These are phyloP conservation scores for Bugulina stolonifera DNA, from an alignment of 2,888 invertebrate genomes.

Conservation along the genomic window DNA sequence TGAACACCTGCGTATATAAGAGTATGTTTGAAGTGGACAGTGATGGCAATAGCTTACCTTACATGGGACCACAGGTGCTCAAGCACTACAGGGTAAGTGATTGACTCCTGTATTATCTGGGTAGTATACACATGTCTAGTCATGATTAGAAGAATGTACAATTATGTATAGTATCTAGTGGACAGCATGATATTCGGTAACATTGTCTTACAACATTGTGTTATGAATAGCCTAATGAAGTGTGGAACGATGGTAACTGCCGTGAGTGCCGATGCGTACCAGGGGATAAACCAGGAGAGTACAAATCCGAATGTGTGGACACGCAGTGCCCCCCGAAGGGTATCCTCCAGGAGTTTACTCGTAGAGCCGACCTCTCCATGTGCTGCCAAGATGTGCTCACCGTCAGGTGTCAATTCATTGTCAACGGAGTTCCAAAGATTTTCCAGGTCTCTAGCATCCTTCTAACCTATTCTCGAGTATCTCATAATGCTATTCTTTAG, in stretches of 20 bases:
- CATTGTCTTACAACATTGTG: too few relatives aligned
- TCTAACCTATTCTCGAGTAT: too few relatives aligned
- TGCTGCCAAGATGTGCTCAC: neutral
- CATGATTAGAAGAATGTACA: too few relatives aligned
- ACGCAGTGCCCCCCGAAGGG: neutral
- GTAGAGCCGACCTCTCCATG: neutral
- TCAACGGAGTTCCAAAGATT: constrained; percentile 19
- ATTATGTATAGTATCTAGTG: too few relatives aligned
- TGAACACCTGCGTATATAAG: neutral
- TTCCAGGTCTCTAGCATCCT: too few relatives aligned
- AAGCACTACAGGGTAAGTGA: neutral
- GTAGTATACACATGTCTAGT: too few relatives aligned
- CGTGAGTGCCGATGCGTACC: constrained; percentile 23
- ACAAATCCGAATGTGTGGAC: neutral
- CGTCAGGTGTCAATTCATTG: neutral
- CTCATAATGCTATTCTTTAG: too few relatives aligned
- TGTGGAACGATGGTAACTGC: constrained; percentile 28
- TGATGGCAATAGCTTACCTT: constrained; percentile 8
- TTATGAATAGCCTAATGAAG: constrained; percentile 25
- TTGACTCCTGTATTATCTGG: too few relatives aligned
- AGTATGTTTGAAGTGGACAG: neutral
- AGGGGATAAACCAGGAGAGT: neutral
- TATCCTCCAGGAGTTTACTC: neutral
- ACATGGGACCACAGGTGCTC: neutral
- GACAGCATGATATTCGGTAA: too few relatives aligned